Conservation (phyloP, 2,888 invertebrate genomes). For the Formica aserva region DNA sequence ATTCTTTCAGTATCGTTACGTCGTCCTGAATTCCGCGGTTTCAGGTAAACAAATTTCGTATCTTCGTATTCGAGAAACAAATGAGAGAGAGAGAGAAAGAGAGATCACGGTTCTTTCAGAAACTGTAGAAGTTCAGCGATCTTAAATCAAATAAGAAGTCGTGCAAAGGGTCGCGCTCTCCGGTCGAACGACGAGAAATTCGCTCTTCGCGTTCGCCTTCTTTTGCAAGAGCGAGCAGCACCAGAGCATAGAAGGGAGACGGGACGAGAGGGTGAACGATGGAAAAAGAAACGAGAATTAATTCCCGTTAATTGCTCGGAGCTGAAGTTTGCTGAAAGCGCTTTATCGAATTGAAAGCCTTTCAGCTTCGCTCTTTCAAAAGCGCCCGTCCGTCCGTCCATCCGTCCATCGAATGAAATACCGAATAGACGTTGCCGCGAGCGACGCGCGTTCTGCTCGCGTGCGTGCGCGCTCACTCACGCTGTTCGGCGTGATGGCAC, state of each 20-base stretch:
- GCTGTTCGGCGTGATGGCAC: slow-evolving; percentile 23
- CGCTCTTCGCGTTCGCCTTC: slow-evolving; percentile 52
- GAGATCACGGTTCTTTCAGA: slow-evolving; percentile 3
- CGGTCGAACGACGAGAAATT: slow-evolving; percentile 48
- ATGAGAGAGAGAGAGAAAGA: neutral
- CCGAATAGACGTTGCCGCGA: slow-evolving; percentile 56
- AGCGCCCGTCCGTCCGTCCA: slow-evolving; percentile 55
- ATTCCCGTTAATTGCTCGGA: slow-evolving; percentile 82
- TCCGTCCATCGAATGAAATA: slow-evolving; percentile 53
- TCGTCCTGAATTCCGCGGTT: slow-evolving; percentile 45
- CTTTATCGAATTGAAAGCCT: slow-evolving; percentile 78
- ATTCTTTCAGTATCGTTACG: too few species aligned
- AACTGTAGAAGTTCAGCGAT: slow-evolving; percentile 47
- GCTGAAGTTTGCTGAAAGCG: slow-evolving; percentile 77
- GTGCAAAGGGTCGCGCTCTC: slow-evolving; percentile 44
- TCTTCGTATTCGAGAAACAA: slow-evolving; percentile 11
- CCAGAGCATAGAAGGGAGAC: neutral
- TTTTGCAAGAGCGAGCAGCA: slow-evolving; percentile 43
- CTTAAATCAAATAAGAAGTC: slow-evolving; percentile 58
- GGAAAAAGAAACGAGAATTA: slow-evolving; percentile 78
- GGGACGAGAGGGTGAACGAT: slow-evolving; percentile 32
- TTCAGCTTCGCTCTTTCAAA: slow-evolving; percentile 73
- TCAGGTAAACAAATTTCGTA: slow-evolving; percentile 46
- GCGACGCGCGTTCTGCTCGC: slow-evolving; percentile 46
- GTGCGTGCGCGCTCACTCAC: slow-evolving; percentile 37